phyloP scores from a whole-genome alignment of 2,888 invertebrate genomes.

The Rugalucina vietnamica region DNA sequence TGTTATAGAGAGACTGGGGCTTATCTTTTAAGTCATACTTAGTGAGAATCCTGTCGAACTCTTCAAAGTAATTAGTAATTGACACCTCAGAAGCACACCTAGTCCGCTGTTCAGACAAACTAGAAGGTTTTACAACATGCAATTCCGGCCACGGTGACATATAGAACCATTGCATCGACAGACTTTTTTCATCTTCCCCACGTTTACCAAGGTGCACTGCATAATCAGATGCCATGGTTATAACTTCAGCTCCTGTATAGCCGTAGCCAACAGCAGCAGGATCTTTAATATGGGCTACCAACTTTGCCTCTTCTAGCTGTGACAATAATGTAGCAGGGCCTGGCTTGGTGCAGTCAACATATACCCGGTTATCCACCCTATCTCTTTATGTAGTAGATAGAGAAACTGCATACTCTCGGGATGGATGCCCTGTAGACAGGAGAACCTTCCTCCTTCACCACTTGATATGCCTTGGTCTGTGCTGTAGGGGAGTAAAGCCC shows the following conservation, averaged over 20 bases:
- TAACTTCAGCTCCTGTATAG: background rate
- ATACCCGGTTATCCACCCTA: slow-evolving; percentile 20
- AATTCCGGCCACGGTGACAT: slow-evolving; percentile 33
- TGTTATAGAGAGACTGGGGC: slow-evolving; percentile 39
- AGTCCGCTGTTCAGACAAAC: background rate
- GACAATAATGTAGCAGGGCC: slow-evolving; percentile 21
- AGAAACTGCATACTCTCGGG: slow-evolving; percentile 20
- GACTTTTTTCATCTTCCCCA: background rate
- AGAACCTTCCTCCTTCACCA: background rate
- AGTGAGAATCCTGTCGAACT: slow-evolving; percentile 1
- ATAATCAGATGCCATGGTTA: background rate
- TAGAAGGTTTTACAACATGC: slow-evolving; percentile 15
- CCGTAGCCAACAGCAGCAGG: slow-evolving; percentile 16
- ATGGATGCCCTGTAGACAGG: slow-evolving; percentile 6
- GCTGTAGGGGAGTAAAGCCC: too few relatives aligned
- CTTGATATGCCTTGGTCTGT: too few relatives aligned
- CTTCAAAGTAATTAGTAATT: slow-evolving; percentile 15
- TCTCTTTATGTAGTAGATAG: slow-evolving; percentile 5
- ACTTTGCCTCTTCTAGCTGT: slow-evolving; percentile 28
- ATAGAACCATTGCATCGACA: background rate
- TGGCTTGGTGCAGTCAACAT: background rate
- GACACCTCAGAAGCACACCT: background rate
- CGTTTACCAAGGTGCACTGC: background rate
- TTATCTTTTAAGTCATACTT: slow-evolving; percentile 39
- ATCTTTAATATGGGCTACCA: slow-evolving; percentile 25